Evolutionary conservation across 23 tunicate genomes (phyloP).

Genomic region (Halocynthia aurantium): DNA sequence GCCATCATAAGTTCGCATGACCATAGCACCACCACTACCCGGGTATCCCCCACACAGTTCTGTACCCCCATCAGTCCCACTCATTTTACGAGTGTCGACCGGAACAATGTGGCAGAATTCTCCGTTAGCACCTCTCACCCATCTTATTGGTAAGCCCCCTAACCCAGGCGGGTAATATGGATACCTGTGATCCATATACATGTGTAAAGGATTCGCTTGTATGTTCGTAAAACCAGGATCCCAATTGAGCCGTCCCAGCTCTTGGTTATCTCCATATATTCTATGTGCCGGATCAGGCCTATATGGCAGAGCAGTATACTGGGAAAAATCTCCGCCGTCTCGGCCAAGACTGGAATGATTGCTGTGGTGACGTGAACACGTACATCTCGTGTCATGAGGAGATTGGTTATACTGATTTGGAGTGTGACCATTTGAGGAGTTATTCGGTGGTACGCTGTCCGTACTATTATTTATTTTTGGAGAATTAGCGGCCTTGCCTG

Average conservation of each 20-base stretch:
- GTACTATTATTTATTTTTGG: no score
- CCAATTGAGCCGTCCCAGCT: not conserved
- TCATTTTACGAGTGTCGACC: conserved; percentile 4
- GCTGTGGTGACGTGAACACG: conserved; percentile 25
- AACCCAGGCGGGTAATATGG: conserved; percentile 4
- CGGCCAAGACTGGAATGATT: conserved; percentile 27
- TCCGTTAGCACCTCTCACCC: conserved; percentile 16
- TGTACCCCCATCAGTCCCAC: not conserved
- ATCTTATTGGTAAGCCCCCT: conserved; percentile 5
- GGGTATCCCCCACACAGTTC: not conserved
- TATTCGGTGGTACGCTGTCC: not conserved
- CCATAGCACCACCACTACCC: conserved; percentile 3
- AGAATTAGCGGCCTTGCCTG: no score
- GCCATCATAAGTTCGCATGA: conserved; percentile 19
- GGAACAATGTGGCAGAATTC: conserved; percentile 27
- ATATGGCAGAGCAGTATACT: not conserved
- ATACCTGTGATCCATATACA: conserved; percentile 22
- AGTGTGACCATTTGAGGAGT: not conserved
- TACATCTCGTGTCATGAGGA: conserved; percentile 23
- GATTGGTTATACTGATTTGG: conserved; percentile 1
- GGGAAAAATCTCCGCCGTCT: conserved; percentile 3
- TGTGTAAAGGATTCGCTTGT: conserved; percentile 6
- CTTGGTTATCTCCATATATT: not conserved
- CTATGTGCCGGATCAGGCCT: no score
- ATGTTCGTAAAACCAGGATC: conserved; percentile 10